A percentile compares a stretch with the other conserved stretches of the same genome.
phyloP scores from a whole-genome alignment of 2,113 vertebrate genomes.

The Podarcis muralis region DNA sequence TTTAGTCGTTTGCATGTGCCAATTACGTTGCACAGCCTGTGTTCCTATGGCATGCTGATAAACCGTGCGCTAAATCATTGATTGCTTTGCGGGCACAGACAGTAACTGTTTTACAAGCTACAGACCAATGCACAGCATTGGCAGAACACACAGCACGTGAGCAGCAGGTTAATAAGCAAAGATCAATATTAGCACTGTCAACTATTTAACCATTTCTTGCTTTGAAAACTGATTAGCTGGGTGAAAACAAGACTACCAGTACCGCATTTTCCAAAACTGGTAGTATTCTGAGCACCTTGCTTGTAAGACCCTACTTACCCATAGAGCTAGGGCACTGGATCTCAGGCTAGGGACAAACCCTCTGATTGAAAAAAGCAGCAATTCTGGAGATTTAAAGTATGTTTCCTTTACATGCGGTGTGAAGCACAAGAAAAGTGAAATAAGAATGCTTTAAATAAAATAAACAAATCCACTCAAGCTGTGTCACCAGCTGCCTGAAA shows the following conservation, averaged over 20 bases:
- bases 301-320: not conserved
- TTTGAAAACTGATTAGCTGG: not conserved
- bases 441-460: not conserved
- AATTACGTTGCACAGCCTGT: not conserved
- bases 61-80: not conserved
- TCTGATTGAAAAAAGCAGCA: no score
- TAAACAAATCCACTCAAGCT: not conserved
- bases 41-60: not conserved
- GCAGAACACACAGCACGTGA: not conserved
- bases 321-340: no score
- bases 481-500: not conserved
- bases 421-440: not conserved
- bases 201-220: not conserved
- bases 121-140: not conserved
- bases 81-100: not conserved
- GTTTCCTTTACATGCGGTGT: no score
- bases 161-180: not conserved
- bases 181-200: no score
- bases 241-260: not conserved
- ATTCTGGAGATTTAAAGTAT: no score
- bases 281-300: not conserved
- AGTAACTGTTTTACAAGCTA: not conserved
- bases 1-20: not conserved
- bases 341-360: no score
- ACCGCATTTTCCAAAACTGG: not conserved